phyloP scores from a whole-genome alignment of 1,140 invertebrate genomes.

The Alviniconcha marisindica region DNA sequence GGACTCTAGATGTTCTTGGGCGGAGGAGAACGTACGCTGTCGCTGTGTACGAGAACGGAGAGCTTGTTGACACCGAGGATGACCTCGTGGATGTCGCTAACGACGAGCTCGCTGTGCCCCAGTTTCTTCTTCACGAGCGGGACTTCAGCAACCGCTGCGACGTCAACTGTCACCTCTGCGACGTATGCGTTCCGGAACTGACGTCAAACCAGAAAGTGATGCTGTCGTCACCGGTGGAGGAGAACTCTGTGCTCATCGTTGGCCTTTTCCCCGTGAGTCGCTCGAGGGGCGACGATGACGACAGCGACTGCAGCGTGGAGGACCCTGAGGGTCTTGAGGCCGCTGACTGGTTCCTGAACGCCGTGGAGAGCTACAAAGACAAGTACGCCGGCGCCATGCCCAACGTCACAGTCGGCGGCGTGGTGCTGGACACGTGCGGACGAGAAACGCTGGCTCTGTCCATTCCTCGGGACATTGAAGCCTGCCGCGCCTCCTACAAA shows the following conservation, averaged over 20 bases:
- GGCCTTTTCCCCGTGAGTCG: slow-evolving; percentile 48
- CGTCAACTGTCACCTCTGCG: slow-evolving; percentile 36
- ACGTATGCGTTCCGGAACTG: slow-evolving; percentile 25
- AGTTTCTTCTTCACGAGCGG: background rate
- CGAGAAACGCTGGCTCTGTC: background rate
- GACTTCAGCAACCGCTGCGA: slow-evolving; percentile 1
- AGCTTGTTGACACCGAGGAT: background rate
- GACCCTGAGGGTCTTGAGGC: slow-evolving; percentile 39
- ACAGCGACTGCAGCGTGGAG: slow-evolving; percentile 33
- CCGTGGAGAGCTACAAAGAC: slow-evolving; percentile 41
- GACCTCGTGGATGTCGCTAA: background rate
- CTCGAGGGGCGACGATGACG: background rate
- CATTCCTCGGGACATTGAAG: slow-evolving; percentile 30
- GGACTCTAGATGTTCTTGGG: background rate
- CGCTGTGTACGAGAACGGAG: background rate
- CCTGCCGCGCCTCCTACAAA: slow-evolving; percentile 34
- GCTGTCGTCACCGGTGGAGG: background rate
- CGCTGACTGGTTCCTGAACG: slow-evolving; percentile 40
- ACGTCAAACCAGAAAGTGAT: slow-evolving; percentile 33
- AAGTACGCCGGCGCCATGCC: background rate
- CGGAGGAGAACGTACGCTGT: background rate
- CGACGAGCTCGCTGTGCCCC: background rate
- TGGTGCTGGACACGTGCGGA: slow-evolving; percentile 55
- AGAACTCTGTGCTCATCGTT: slow-evolving; percentile 43
- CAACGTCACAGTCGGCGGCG: slow-evolving; percentile 33